phyloP scores from a whole-genome alignment of 2,113 vertebrate species.

The Siniperca chuatsi region DNA sequence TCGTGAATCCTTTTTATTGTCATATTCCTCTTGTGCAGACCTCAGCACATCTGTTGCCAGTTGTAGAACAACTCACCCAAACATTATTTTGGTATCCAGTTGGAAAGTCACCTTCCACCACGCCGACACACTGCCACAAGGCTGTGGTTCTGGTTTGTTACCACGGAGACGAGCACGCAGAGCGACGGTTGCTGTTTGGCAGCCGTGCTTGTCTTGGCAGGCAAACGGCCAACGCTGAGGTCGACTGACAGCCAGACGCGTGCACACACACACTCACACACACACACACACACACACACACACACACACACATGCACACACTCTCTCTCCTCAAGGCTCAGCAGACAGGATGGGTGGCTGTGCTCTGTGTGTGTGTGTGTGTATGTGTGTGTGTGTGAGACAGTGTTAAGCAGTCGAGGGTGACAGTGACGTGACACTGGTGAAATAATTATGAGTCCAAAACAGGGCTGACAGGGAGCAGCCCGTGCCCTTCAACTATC shows the following conservation, averaged over 20 bases:
- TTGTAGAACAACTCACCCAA: conserved; percentile 55
- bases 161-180: conserved; percentile 70
- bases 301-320: not conserved
- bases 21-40: conserved; percentile 16
- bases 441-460: conserved; percentile 99
- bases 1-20: not conserved
- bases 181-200: conserved; percentile 65
- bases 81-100: conserved; percentile 64
- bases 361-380: not conserved
- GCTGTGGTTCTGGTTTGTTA: conserved; percentile 73
- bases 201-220: conserved; percentile 81
- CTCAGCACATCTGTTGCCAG: conserved; percentile 55
- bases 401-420: conserved; percentile 92
- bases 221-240: conserved; percentile 84
- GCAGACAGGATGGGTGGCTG: conserved; percentile 43
- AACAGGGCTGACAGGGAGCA: conserved; percentile 99
- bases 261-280: conserved; percentile 10
- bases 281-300: conserved; percentile 12
- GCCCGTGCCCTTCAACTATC: conserved; percentile 97
- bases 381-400: conserved; percentile 81
- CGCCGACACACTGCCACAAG: conserved; percentile 60
- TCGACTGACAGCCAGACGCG: conserved; percentile 82
- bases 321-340: conserved; percentile 65
- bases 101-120: conserved; percentile 61
- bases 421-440: conserved; percentile 99